A percentile compares a stretch with the other conserved stretches of the same genome.
phyloP scores from a whole-genome alignment of 2,113 vertebrate genomes.

The Girardinichthys multiradiatus region DNA sequence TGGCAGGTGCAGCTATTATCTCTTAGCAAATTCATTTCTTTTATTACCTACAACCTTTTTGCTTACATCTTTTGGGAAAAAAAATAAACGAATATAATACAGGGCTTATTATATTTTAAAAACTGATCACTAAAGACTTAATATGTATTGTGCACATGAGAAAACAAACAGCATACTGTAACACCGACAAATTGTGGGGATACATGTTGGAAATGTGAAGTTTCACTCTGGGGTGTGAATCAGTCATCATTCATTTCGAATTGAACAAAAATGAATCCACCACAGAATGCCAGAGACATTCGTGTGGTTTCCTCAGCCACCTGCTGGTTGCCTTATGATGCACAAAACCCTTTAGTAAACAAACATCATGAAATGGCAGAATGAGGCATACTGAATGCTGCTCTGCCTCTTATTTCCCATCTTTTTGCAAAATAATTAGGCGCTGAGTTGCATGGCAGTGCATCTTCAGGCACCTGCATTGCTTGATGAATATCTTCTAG shows the following conservation, averaged over 20 bases:
- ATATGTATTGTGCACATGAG: not conserved
- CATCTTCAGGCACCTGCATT: conserved; percentile 60
- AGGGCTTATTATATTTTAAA: conserved; percentile 3
- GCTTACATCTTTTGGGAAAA: conserved; percentile 21
- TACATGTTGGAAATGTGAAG: conserved; percentile 50
- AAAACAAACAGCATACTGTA: conserved; percentile 7
- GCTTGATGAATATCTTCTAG: conserved; percentile 64
- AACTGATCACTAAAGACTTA: not conserved
- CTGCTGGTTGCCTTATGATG: conserved; percentile 65
- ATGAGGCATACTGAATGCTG: conserved; percentile 47
- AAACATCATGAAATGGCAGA: conserved; percentile 59
- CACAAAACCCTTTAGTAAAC: conserved; percentile 68
- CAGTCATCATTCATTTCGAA: conserved; percentile 65
- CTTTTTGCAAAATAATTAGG: conserved; percentile 71
- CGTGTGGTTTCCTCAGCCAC: conserved; percentile 60
- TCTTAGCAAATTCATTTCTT: conserved; percentile 9
- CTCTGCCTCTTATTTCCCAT: conserved; percentile 42
- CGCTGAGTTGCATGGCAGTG: conserved; percentile 41
- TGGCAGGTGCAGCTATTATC: conserved; percentile 27
- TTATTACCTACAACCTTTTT: not conserved
- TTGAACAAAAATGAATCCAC: conserved; percentile 53
- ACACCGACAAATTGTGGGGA: conserved; percentile 47
- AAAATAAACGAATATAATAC: conserved; percentile 17
- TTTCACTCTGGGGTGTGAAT: conserved; percentile 57
- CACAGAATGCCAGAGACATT: conserved; percentile 49